Base-by-base conservation (phyloP, 23 tunicate genomes). In the Trididemnum miniatum region DNA sequence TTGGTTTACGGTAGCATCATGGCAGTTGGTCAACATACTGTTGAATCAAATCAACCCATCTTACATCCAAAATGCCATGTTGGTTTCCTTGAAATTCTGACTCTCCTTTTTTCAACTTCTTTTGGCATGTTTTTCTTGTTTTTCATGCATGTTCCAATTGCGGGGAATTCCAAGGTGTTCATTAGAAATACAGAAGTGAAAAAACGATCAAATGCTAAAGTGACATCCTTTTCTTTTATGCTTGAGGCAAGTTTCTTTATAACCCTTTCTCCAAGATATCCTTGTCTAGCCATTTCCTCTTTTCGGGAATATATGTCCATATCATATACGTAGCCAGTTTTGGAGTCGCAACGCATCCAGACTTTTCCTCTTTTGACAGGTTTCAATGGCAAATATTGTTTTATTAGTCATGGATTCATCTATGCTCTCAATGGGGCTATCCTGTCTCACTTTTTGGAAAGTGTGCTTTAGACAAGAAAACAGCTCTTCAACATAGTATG, bases 351-450 rank as follows among this genome's bases (percentile, higher is more conserved):
- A 40, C 30, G 79, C 79, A 73, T 73, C 79, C 79, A 73, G 7
- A 73, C 59, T 73, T 73, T 73, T 73, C 79, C 79, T 73, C 79
- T 38, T 73, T 73, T 73, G 79, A 73, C 79, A 73, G 79, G 79
- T 40, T 73, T 73, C 59, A 39, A 22, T 38, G 79, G 79, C 57
- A 73, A 27, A 73, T 73, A 73, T 40, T 73, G 57, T 73, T 73
- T 73, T 23, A 73, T 73, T 73, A 20, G 79, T 40, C 59, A 73
- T 73, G 30, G 79, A 73, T 73, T 73, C 59, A 38, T 73, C 79
- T 38, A 73, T 73, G 59, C 79, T 73, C 32, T 73, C 30, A 25
- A 38, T 37, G 30, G 79, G 79, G 59, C 59, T 73, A 39, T 73
- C 59, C 59, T 73, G 59, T 40, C 79, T 73, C 57, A 38, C 57